Conservation (phyloP, 2,888 invertebrate species). For the Criorhina ranunculi region DNA sequence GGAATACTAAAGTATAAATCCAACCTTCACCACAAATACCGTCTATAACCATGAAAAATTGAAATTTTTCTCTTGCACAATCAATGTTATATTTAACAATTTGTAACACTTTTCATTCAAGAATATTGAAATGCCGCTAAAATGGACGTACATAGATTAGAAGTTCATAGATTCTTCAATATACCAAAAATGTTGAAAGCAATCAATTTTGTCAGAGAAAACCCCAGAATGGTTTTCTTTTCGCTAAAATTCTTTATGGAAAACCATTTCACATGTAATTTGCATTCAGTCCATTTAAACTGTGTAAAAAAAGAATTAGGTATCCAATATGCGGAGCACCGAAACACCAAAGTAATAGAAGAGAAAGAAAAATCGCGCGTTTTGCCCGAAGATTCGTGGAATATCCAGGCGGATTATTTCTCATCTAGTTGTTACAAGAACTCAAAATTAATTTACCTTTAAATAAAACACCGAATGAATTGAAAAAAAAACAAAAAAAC, state of each 20-base stretch:
- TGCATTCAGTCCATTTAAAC: slow-evolving; percentile 15
- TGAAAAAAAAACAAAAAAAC: slow-evolving; percentile 35
- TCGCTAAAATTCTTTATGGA: background rate
- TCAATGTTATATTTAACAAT: background rate
- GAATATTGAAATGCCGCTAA: slow-evolving; percentile 68
- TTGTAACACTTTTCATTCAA: slow-evolving; percentile 67
- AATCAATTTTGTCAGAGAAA: background rate
- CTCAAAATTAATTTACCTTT: slow-evolving; percentile 58
- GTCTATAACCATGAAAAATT: slow-evolving; percentile 20
- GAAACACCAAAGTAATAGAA: slow-evolving; percentile 42
- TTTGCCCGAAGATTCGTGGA: slow-evolving; percentile 38
- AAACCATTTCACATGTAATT: slow-evolving; percentile 17
- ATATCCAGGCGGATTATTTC: slow-evolving; percentile 25
- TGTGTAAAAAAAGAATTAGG: background rate
- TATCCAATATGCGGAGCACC: slow-evolving; percentile 18
- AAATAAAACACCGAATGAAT: slow-evolving; percentile 48
- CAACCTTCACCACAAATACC: background rate
- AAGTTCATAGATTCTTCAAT: background rate
- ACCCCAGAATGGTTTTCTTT: background rate
- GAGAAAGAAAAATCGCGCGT: slow-evolving; percentile 64
- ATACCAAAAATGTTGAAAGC: background rate
- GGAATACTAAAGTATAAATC: background rate
- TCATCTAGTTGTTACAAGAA: background rate
- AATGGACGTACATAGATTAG: slow-evolving; percentile 15
- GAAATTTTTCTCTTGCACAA: slow-evolving; percentile 18